phyloP scores from a whole-genome alignment of 2,113 vertebrate species.

The Paracanthobrama guichenoti region DNA sequence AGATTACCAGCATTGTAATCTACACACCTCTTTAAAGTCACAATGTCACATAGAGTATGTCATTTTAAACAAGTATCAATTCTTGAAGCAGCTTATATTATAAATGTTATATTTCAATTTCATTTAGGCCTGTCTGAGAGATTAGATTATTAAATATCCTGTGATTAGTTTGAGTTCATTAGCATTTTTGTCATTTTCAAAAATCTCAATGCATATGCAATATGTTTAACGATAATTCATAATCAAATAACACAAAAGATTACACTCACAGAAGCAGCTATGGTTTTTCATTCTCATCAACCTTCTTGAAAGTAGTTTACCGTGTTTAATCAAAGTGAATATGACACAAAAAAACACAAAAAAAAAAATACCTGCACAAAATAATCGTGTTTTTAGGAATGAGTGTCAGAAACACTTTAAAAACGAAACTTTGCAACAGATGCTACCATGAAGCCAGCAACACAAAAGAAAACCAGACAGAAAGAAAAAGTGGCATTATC shows the following conservation, averaged over 20 bases:
- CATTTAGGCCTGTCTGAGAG: not conserved
- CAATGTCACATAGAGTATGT: slow-evolving; percentile 18
- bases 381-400: not conserved
- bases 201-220: not conserved
- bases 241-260: not conserved
- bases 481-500: not conserved
- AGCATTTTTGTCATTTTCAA: not conserved
- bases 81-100: slow-evolving; percentile 3
- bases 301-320: not conserved
- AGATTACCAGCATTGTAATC: not conserved
- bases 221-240: not conserved
- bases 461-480: not conserved
- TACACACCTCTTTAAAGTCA: not conserved
- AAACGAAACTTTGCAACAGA: not conserved
- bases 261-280: not conserved
- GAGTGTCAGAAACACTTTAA: not conserved
- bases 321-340: not conserved
- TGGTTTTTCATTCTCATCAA: not conserved
- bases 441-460: not conserved
- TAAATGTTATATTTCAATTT: not conserved
- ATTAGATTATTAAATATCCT: not conserved
- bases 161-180: not conserved
- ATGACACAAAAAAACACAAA: not conserved
- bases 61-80: not conserved
- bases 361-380: not conserved